These are phyloP conservation scores for Molanna angustata DNA, from an alignment of 2,888 invertebrate genomes.

Conservation along the genomic window DNA sequence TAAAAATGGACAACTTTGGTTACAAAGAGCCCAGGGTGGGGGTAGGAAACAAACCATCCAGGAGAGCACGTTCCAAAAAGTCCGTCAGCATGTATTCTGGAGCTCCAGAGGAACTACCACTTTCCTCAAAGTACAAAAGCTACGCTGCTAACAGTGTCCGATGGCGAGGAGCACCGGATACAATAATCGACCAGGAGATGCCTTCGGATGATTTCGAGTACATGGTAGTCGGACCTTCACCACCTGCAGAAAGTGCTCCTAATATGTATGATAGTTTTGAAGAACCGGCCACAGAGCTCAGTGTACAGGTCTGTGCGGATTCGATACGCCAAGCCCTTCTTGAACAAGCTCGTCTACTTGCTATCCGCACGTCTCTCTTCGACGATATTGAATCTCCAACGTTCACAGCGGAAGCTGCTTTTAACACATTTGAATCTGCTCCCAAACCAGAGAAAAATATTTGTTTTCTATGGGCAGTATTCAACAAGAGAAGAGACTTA, in stretches of 20 bases:
- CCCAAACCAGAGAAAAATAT: slow-evolving; percentile 69
- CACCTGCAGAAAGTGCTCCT: slow-evolving; percentile 77
- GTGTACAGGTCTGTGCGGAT: slow-evolving; percentile 71
- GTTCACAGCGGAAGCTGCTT: slow-evolving; percentile 57
- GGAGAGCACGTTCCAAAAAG: slow-evolving; percentile 42
- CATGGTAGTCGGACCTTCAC: slow-evolving; percentile 77
- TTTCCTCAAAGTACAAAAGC: slow-evolving; percentile 47
- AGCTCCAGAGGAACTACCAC: slow-evolving; percentile 38
- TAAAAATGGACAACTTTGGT: slow-evolving; percentile 62
- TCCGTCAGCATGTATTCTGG: slow-evolving; percentile 34
- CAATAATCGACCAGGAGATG: slow-evolving; percentile 64
- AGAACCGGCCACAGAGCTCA: slow-evolving; percentile 66
- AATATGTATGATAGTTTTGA: slow-evolving; percentile 80
- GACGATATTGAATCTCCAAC: slow-evolving; percentile 73
- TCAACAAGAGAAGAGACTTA: slow-evolving; percentile 66
- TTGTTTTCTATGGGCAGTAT: slow-evolving; percentile 71
- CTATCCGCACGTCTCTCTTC: slow-evolving; percentile 64
- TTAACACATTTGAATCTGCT: slow-evolving; percentile 53
- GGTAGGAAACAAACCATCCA: slow-evolving; percentile 27
- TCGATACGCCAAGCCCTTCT: slow-evolving; percentile 69
- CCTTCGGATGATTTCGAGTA: slow-evolving; percentile 71
- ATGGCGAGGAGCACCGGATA: slow-evolving; percentile 55
- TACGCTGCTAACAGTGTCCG: slow-evolving; percentile 49
- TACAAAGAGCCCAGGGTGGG: slow-evolving; percentile 57
- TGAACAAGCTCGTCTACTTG: slow-evolving; percentile 70